Percentiles rank a stretch among this genome's conserved stretches.
Evolutionary conservation across 2,113 vertebrate species (phyloP).

Genomic region (Corvus hawaiiensis): DNA sequence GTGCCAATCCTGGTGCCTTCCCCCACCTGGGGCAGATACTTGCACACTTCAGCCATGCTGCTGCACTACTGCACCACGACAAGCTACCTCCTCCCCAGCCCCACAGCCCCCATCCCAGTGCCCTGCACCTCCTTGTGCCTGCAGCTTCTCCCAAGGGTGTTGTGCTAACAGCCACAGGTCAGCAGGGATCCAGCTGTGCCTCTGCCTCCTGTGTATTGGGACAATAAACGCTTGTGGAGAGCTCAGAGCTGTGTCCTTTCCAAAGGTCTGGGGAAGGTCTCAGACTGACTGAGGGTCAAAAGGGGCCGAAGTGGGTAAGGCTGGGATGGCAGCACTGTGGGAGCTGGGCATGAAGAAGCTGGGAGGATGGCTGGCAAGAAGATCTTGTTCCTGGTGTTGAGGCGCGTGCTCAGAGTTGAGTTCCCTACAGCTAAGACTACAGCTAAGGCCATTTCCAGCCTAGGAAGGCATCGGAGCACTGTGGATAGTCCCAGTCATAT

Average conservation of each 20-base stretch:
- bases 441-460: background rate
- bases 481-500: too few species aligned
- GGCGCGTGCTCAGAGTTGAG: background rate
- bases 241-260: accelerated
- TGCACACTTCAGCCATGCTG: background rate
- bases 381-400: background rate
- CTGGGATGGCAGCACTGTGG: too few species aligned
- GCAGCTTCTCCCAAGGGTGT: background rate
- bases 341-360: background rate
- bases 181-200: accelerated
- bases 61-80: background rate
- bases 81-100: background rate
- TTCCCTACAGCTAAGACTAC: background rate
- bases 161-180: background rate
- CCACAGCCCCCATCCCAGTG: background rate
- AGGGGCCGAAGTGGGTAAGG: background rate
- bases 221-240: constrained; percentile 42
- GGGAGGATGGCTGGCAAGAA: background rate
- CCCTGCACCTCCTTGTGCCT: background rate
- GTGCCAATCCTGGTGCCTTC: background rate
- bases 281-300: background rate
- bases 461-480: too few species aligned
- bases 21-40: accelerated
- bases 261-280: background rate
- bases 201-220: accelerated